phyloP scores from a whole-genome alignment of 2,113 vertebrate genomes.

The Menidia beryllina region DNA sequence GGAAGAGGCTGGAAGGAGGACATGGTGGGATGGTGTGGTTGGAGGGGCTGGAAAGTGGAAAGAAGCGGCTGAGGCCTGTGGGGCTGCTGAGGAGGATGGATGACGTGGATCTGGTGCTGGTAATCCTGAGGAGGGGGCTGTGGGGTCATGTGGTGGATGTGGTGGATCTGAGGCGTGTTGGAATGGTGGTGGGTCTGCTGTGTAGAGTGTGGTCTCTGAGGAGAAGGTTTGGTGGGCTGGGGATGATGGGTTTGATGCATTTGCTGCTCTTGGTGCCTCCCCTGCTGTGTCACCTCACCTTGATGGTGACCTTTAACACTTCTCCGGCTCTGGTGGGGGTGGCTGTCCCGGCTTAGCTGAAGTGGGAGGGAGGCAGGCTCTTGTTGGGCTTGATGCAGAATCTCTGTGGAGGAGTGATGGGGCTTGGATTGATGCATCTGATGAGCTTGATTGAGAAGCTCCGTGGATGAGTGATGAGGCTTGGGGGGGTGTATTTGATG shows the following conservation, averaged over 20 bases:
- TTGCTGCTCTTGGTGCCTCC: slow-evolving; percentile 70
- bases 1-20: slow-evolving; percentile 79
- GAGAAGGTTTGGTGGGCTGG: slow-evolving; percentile 74
- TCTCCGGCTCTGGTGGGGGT: slow-evolving; percentile 69
- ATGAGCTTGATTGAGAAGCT: slow-evolving; percentile 69
- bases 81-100: slow-evolving; percentile 79
- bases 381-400: slow-evolving; percentile 72
- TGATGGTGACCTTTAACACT: slow-evolving; percentile 73
- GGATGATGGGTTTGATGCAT: slow-evolving; percentile 70
- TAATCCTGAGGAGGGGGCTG: slow-evolving; percentile 73
- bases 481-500: slow-evolving; percentile 66
- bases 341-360: slow-evolving; percentile 68
- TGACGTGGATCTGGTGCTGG: slow-evolving; percentile 78
- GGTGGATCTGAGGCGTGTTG: slow-evolving; percentile 71
- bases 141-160: slow-evolving; percentile 75
- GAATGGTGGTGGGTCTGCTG: slow-evolving; percentile 77
- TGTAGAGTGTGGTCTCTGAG: slow-evolving; percentile 80
- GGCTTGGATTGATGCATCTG: slow-evolving; percentile 67
- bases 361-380: slow-evolving; percentile 63
- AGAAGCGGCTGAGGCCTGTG: slow-evolving; percentile 77
- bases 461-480: slow-evolving; percentile 69
- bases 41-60: slow-evolving; percentile 80
- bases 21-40: slow-evolving; percentile 70
- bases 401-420: slow-evolving; percentile 76
- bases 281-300: slow-evolving; percentile 57